phyloP scores from a whole-genome alignment of 2,113 vertebrate species.

The Paradoxurus hermaphroditus region DNA sequence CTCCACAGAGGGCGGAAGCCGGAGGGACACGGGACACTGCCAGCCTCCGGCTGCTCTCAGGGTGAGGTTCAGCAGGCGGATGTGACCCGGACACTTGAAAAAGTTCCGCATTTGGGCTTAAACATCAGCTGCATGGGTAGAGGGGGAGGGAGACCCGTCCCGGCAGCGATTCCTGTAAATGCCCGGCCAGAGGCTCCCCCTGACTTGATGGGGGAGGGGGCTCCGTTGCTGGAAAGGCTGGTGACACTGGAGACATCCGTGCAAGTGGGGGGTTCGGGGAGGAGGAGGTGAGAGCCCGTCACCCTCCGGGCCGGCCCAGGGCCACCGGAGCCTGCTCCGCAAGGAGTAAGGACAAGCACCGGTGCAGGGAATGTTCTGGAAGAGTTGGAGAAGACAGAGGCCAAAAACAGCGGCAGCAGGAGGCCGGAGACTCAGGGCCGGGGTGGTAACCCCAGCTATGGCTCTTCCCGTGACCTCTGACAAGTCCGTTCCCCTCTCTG shows the following conservation, averaged over 20 bases:
- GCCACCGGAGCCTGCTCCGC: background rate
- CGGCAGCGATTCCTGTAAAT: too few relatives aligned
- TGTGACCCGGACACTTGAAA: background rate
- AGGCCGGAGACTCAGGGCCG: background rate
- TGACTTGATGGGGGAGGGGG: too few relatives aligned
- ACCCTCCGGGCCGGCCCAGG: background rate
- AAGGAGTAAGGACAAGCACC: background rate
- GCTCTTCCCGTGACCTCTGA: too few relatives aligned
- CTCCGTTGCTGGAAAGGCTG: background rate
- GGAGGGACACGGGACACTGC: rapidly evolving
- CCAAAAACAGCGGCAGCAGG: background rate
- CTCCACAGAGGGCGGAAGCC: background rate
- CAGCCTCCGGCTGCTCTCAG: background rate
- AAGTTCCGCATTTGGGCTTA: background rate
- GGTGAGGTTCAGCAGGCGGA: background rate
- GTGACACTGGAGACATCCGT: background rate
- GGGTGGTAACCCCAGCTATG: too few relatives aligned
- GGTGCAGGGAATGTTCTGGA: background rate
- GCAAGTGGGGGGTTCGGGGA: background rate
- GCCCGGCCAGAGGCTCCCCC: too few relatives aligned
- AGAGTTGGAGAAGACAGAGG: background rate
- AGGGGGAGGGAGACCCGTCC: too few relatives aligned
- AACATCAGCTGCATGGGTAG: background rate
- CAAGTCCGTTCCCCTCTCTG: too few relatives aligned
- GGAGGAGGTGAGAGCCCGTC: background rate